Percentiles rank a stretch among this genome's conserved stretches.
Evolutionary conservation across 2,113 vertebrate genomes (phyloP).

Genomic region (Pseudorectes ferrugineus): DNA sequence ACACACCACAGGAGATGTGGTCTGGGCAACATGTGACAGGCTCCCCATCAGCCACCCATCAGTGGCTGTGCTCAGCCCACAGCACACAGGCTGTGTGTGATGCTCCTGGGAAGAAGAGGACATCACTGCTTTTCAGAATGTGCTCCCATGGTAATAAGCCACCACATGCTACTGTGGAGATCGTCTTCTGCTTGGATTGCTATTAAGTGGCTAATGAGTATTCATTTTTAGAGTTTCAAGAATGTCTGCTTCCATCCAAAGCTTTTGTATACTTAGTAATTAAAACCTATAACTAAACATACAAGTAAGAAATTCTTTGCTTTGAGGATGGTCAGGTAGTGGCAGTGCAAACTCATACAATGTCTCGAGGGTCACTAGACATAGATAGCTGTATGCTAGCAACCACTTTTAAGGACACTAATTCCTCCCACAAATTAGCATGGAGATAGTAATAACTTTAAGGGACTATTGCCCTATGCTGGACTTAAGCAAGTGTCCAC

Average conservation of each 20-base stretch:
- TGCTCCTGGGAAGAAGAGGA: not conserved
- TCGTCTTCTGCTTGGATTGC: not conserved
- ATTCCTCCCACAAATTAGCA: not conserved
- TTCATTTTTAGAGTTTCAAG: not conserved
- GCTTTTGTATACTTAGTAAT: not conserved
- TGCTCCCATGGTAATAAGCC: not conserved
- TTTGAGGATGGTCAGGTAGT: not conserved
- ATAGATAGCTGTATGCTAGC: not conserved
- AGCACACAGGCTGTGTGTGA: not conserved
- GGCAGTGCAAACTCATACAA: not conserved
- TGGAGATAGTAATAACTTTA: not conserved
- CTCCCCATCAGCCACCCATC: not conserved
- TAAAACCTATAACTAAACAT: not conserved
- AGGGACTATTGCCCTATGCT: not conserved
- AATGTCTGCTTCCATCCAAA: not conserved
- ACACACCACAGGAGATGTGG: not conserved
- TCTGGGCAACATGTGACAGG: not conserved
- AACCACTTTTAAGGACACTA: not conserved
- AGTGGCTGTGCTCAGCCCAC: not conserved
- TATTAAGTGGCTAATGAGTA: not conserved
- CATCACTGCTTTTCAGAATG: not conserved
- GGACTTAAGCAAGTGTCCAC: not conserved
- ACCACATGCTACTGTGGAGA: accelerated
- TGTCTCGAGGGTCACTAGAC: not conserved
- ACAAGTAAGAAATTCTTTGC: not conserved